These are phyloP conservation scores for Ctenicera cuprea DNA, from an alignment of 2,888 invertebrate species.

Conservation along the genomic window DNA sequence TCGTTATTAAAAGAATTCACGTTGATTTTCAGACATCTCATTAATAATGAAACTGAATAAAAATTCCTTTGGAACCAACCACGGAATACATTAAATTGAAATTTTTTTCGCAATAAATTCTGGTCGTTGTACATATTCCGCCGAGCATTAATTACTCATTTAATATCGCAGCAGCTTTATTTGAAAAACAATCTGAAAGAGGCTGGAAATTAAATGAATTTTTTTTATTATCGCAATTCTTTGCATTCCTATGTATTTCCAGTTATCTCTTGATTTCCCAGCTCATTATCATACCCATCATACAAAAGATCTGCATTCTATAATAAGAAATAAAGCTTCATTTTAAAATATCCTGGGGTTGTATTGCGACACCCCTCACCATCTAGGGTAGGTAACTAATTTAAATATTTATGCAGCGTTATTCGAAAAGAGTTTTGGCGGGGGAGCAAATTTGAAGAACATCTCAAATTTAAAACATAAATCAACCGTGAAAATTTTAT, in stretches of 20 bases:
- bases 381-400: constrained; percentile 38
- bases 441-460: constrained; percentile 44
- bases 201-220: neutral
- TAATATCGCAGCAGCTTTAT: neutral
- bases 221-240: neutral
- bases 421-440: constrained; percentile 44
- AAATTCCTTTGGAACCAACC: too few species aligned
- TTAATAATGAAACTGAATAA: too few species aligned
- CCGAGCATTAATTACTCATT: neutral
- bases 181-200: neutral
- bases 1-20: too few species aligned
- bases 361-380: constrained; percentile 38
- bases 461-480: constrained; percentile 40
- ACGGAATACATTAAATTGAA: too few species aligned
- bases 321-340: constrained; percentile 46
- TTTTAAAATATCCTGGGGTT: constrained; percentile 45
- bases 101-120: too few species aligned
- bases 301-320: constrained; percentile 30
- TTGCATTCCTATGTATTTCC: neutral
- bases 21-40: too few species aligned
- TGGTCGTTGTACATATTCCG: too few species aligned
- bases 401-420: constrained; percentile 48
- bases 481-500: constrained; percentile 39
- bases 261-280: constrained; percentile 1
- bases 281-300: neutral